Evolutionary conservation across 2,113 vertebrate genomes (phyloP).

Genomic region (Aspiorhynchus laticeps): DNA sequence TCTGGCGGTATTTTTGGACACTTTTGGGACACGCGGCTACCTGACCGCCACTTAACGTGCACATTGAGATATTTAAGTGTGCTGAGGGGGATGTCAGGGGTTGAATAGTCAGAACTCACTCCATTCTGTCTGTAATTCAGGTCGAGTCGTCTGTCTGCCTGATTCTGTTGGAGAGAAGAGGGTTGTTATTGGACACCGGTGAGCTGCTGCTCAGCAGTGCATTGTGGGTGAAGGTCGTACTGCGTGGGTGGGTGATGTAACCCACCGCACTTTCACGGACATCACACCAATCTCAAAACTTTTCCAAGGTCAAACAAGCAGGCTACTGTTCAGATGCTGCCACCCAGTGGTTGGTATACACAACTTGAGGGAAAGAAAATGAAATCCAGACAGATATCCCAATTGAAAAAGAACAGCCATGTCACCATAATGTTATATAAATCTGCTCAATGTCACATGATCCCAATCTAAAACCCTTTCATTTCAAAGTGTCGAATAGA

Average conservation of each 20-base stretch:
- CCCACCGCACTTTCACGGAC: not conserved
- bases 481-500: not conserved
- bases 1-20: not conserved
- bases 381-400: constrained; percentile 2
- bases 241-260: constrained; percentile 35
- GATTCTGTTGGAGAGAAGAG: constrained; percentile 76
- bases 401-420: constrained; percentile 38
- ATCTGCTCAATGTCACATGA: not conserved
- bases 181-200: constrained; percentile 58
- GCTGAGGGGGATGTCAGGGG: constrained; percentile 53
- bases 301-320: constrained; percentile 35
- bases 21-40: not conserved
- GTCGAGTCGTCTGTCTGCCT: constrained; percentile 71
- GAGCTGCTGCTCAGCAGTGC: constrained; percentile 49
- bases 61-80: constrained; percentile 2
- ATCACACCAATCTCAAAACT: constrained; percentile 31
- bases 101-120: constrained; percentile 74
- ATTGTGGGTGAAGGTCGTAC: constrained; percentile 53
- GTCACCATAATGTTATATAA: not conserved
- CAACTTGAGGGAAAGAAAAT: not conserved
- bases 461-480: not conserved
- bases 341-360: constrained; percentile 37
- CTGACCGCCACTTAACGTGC: not conserved
- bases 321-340: constrained; percentile 3
- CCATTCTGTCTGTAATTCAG: constrained; percentile 70